phyloP scores from a whole-genome alignment of 2,113 vertebrate genomes.

The Psammodynastes pulverulentus region DNA sequence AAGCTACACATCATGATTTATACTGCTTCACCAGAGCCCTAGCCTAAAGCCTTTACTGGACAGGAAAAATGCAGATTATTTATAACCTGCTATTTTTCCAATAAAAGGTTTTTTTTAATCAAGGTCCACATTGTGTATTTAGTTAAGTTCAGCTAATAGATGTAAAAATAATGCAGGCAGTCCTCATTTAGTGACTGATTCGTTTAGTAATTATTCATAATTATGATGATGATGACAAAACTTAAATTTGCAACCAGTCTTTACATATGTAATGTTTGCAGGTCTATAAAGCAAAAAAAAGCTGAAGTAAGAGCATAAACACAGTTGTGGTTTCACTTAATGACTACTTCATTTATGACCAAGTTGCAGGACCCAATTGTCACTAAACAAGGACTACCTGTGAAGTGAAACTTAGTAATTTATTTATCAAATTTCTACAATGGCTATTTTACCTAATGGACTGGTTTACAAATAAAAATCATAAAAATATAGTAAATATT shows the following conservation, averaged over 20 bases:
- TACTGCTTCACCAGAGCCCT: background rate
- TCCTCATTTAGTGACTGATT: background rate
- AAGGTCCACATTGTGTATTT: background rate
- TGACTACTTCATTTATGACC: background rate
- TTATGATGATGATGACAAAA: background rate
- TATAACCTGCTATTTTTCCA: no score
- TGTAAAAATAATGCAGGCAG: background rate
- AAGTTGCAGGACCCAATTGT: background rate
- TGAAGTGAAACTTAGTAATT: background rate
- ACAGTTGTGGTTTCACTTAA: background rate
- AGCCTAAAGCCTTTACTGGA: background rate
- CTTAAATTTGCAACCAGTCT: background rate
- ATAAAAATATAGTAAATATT: no score
- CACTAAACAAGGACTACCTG: background rate
- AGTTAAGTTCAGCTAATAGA: background rate
- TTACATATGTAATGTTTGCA: background rate
- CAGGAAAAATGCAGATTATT: slow-evolving; percentile 10
- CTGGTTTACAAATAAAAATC: no score
- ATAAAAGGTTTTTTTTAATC: background rate
- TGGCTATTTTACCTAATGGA: no score
- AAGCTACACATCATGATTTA: slow-evolving; percentile 8
- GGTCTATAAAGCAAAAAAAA: background rate
- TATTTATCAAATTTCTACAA: no score
- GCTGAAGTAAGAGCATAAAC: background rate
- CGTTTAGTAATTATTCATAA: background rate